Evolutionary conservation across 2,113 vertebrate genomes (phyloP).

Genomic region (Aptenodytes patagonicus): DNA sequence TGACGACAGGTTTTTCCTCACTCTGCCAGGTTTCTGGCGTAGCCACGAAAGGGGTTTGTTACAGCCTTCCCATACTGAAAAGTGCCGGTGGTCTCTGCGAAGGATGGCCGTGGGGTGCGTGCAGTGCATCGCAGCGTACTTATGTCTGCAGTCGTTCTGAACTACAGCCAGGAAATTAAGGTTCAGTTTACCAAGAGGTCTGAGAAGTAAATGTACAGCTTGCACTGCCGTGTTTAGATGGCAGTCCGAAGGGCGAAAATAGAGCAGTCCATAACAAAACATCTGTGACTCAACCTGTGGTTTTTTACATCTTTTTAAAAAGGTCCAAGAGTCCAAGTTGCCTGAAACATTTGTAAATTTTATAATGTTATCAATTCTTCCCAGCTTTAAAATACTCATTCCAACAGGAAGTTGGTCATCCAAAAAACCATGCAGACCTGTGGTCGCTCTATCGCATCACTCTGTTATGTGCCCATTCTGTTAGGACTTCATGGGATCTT

Average conservation of each 20-base stretch:
- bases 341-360: not conserved
- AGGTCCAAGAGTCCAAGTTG: not conserved
- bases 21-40: not conserved
- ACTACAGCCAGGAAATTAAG: not conserved
- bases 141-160: not conserved
- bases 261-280: not conserved
- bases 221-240: not conserved
- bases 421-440: not conserved
- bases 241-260: not conserved
- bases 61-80: no score
- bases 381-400: not conserved
- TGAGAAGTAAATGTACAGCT: not conserved
- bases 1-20: not conserved
- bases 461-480: not conserved
- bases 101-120: not conserved
- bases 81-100: not conserved
- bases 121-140: not conserved
- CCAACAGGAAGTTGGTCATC: not conserved
- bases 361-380: not conserved
- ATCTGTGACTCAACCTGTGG: not conserved
- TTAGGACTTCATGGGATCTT: not conserved
- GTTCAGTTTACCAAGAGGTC: not conserved
- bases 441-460: accelerated
- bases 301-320: not conserved
- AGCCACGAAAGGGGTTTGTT: not conserved